Conservation (phyloP, 2,113 vertebrate genomes). For the Galemys pyrenaicus region DNA sequence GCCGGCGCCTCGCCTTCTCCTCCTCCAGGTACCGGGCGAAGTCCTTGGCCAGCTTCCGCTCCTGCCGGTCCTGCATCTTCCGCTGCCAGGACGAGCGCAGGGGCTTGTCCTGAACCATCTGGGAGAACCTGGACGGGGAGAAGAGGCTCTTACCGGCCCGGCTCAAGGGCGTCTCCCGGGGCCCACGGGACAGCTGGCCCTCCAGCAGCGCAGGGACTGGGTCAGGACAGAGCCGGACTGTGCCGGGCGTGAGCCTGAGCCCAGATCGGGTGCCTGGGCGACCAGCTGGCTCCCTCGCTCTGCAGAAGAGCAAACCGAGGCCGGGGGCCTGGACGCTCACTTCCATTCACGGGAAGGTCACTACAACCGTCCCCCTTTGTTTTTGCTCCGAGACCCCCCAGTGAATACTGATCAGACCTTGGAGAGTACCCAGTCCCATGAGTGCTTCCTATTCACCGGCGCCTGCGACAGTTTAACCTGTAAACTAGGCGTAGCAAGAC, state of each 20-base stretch:
- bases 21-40: conserved; percentile 90
- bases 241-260: not conserved
- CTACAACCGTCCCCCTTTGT: too few relatives aligned
- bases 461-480: too few relatives aligned
- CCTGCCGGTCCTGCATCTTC: conserved; percentile 92
- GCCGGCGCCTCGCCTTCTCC: conserved; percentile 86
- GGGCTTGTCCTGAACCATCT: conserved; percentile 91
- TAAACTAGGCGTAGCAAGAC: too few relatives aligned
- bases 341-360: too few relatives aligned
- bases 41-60: conserved; percentile 87
- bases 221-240: not conserved
- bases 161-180: not conserved
- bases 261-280: not conserved
- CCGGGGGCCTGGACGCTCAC: too few relatives aligned
- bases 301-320: not conserved
- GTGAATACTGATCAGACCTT: too few relatives aligned
- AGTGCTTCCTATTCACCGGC: too few relatives aligned
- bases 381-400: too few relatives aligned
- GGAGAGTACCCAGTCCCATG: too few relatives aligned
- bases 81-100: conserved; percentile 91
- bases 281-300: not conserved
- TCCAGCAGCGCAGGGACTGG: not conserved
- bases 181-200: not conserved
- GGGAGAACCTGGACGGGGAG: conserved; percentile 88
- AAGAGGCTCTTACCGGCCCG: fast-evolving